Evolutionary conservation across 1,140 invertebrate species (phyloP).

Genomic region (Rhopalosiphum padi): DNA sequence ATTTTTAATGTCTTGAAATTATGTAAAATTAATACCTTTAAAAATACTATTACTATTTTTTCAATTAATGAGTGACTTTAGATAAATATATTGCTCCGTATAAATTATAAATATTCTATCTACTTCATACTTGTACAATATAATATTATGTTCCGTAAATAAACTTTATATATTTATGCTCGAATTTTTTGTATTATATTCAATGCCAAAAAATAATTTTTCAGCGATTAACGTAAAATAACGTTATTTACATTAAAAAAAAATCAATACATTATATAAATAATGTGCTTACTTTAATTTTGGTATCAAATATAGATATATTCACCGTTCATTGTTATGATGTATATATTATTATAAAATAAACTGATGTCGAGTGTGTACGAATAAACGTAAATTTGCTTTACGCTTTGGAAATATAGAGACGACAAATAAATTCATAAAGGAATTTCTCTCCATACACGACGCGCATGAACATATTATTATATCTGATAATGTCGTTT

Average conservation of each 20-base stretch:
- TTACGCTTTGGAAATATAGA: background rate
- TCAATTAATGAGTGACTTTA: too few relatives aligned
- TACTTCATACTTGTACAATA: background rate
- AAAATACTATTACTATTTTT: background rate
- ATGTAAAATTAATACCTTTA: background rate
- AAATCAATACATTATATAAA: background rate
- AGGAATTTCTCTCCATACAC: background rate
- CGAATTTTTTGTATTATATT: background rate
- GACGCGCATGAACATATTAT: background rate
- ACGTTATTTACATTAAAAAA: background rate
- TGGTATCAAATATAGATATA: background rate
- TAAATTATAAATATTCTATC: background rate
- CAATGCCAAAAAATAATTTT: background rate
- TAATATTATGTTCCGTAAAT: background rate
- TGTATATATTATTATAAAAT: background rate
- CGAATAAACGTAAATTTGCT: background rate
- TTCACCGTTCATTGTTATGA: background rate
- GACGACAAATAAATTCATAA: background rate
- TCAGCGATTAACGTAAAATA: background rate
- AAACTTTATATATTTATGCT: background rate
- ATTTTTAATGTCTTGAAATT: background rate
- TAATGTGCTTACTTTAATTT: background rate
- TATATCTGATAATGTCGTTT: background rate
- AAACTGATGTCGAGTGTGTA: background rate
- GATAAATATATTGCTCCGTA: rapidly evolving